Evolutionary conservation across 1,140 invertebrate genomes (phyloP), one percentile per base, ranked within the genome.

Genomic region (Propsilocerus akamusi): DNA sequence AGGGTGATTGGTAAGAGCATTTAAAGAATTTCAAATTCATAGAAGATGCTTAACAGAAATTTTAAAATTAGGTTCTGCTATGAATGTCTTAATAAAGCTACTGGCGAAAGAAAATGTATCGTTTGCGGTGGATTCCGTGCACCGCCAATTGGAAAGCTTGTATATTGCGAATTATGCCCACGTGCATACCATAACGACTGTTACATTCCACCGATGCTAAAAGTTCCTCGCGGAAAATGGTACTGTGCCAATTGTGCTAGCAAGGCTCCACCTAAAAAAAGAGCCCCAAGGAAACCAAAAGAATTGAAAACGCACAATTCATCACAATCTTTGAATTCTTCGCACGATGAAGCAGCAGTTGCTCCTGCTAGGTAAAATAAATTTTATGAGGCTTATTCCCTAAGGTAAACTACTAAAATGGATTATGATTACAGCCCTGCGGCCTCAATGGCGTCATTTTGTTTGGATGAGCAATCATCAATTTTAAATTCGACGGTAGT

Each of bases 1-100:
- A 96, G 59, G 94, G 94, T 52, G 92, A 97, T 65, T 97, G 93
- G 93, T 97, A 62, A 74, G n/a, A n/a, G 75, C 66, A 49, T 26
- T 26, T 23, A 50, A 49, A 48, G 47, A 5, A 10, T 37, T 37
- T 46, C 46, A 1, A 25, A 17, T 46, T 25, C 63, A 54, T 37
- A 17, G 7, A 6, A 28, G 25, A 28, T 30, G 3, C 14, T 5
- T 12, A 25, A 22, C 20, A 22, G 22, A 8, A 4, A 49, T 47
- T 52, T 37, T 12, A 48, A 7, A 60, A 65, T 2, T 56, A 88
- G 84, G 83, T 88, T 86, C 65, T 97, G 93, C 69, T 92, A 83
- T 74, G 91, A 95, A 64, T 97, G 94, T 70, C 81, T 95, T 65
- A 95, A 96, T 63, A 95, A 96, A 72, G 91, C 90, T 32, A 87